Evolutionary conservation across 2,113 vertebrate species (phyloP), one percentile per base, ranked within the genome.

Genomic region (Engraulis encrasicolus): DNA sequence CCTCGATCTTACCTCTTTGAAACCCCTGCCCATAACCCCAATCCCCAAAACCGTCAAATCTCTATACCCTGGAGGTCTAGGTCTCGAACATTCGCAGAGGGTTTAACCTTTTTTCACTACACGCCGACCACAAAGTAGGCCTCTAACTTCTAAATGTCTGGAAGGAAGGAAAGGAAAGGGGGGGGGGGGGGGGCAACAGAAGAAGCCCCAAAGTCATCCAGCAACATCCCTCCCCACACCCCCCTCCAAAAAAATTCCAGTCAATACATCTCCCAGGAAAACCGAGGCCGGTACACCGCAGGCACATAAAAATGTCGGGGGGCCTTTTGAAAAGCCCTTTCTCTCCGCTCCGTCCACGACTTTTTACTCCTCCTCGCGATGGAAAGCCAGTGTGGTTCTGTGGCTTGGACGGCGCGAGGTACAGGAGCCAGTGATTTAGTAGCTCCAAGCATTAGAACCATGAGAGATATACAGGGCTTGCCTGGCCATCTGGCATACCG

Each of bases 251-350:
- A 36, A 54, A 82, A 80, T 82, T 82, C 78, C 58, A 66, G 48
- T 82, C 77, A 50, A 50, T 84, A 45, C 49, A 81, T 84, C 74
- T 82, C 78, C 81, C 50, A 81, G 48, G n/a, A n/a, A 84, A 79
- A 48, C 82, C 36, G 37, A 78, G 38, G 78, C 71, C 50, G 79
- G 83, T 87, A 82, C 79, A 40, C 86, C 83, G 31, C 82, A 84
- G 27, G 23, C 74, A 31, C 66, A 81, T 84, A 27, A 86, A 80
- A 84, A 86, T 83, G 49, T 86, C 61, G 80, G 66, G 50, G 81
- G n/a, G n/a, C n/a, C n/a, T 17, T 31, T 85, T 54, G 45, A 81
- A 81, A 85, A 85, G n/a, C 12, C 20, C 48, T 81, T 66, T 71
- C 79, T n/a, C n/a, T n/a, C n/a, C n/a, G n/a, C n/a, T n/a, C 34